Conservation (phyloP, 2,797 vertebrate genomes). For the Lophius americanus region DNA sequence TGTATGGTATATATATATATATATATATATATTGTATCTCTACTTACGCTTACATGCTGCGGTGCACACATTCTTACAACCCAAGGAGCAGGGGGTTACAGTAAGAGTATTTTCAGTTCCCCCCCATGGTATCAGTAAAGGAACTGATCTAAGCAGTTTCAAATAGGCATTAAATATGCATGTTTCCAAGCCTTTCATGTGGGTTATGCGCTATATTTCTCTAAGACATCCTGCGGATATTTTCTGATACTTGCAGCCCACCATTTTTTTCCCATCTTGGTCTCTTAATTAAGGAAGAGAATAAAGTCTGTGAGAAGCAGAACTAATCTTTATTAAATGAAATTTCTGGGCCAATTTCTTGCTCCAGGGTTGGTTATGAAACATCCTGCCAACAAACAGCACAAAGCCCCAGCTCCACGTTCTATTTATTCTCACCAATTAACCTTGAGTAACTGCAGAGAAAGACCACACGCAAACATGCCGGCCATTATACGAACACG, state of each 20-base stretch:
- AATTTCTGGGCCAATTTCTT: slow-evolving; percentile 80
- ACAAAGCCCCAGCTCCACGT: slow-evolving; percentile 31
- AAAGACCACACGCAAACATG: slow-evolving; percentile 47
- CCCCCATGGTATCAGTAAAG: slow-evolving; percentile 48
- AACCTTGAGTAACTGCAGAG: slow-evolving; percentile 61
- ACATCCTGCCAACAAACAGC: slow-evolving; percentile 63
- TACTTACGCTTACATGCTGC: slow-evolving; percentile 6
- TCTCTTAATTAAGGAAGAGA: slow-evolving; percentile 82
- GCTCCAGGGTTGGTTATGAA: slow-evolving; percentile 75
- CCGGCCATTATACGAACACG: slow-evolving; percentile 18
- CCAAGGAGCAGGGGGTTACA: slow-evolving; percentile 54
- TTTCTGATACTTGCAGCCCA: slow-evolving; percentile 70
- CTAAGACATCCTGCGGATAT: slow-evolving; percentile 75
- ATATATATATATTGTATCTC: too few species aligned
- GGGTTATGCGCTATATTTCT: slow-evolving; percentile 68
- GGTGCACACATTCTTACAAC: slow-evolving; percentile 52
- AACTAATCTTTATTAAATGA: slow-evolving; percentile 85
- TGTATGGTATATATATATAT: slow-evolving; percentile 8
- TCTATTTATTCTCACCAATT: slow-evolving; percentile 75
- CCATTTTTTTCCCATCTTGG: slow-evolving; percentile 74
- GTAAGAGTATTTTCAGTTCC: slow-evolving; percentile 54
- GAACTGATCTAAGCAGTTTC: slow-evolving; percentile 75
- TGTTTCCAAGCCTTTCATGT: slow-evolving; percentile 77
- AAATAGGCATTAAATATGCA: slow-evolving; percentile 80
- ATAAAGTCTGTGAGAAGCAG: slow-evolving; percentile 75